Percentiles rank a stretch among this genome's conserved stretches.
These are phyloP conservation scores for Phocoena sinus DNA, from an alignment of 2,113 vertebrate species.

Conservation along the genomic window DNA sequence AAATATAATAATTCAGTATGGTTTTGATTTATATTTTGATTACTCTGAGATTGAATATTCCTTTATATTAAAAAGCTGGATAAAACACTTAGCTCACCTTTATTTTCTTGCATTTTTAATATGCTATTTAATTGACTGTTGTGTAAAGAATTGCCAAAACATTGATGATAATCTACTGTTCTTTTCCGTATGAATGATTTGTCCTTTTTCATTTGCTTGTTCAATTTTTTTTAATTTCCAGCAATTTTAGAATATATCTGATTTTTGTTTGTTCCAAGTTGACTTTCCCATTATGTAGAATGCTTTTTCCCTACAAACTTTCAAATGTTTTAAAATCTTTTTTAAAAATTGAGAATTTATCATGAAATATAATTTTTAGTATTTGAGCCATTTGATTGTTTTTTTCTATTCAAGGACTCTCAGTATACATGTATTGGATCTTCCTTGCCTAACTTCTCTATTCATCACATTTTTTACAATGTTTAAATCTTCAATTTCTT, in stretches of 20 bases:
- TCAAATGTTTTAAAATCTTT: not conserved
- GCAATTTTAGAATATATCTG: not conserved
- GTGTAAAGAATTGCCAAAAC: not conserved
- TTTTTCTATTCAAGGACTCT: not conserved
- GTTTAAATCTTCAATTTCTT: not conserved
- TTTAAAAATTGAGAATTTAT: not conserved
- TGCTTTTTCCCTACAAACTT: not conserved
- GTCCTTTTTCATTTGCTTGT: not conserved
- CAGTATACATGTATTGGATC: not conserved
- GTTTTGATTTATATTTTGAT: not conserved
- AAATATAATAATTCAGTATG: not conserved
- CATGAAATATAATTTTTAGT: not conserved
- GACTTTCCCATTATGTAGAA: not conserved
- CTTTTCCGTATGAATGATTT: not conserved
- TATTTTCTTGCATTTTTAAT: not conserved
- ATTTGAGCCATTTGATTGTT: not conserved
- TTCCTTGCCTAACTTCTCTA: not conserved
- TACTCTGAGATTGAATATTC: not conserved
- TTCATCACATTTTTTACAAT: not conserved
- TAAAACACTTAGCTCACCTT: not conserved
- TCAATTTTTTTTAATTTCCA: not conserved
- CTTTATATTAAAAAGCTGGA: not conserved
- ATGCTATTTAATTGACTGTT: not conserved
- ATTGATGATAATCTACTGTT: not conserved
- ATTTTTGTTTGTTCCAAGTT: not conserved